phyloP scores from a whole-genome alignment of 2,113 vertebrate genomes.

The Pelecanus crispus region DNA sequence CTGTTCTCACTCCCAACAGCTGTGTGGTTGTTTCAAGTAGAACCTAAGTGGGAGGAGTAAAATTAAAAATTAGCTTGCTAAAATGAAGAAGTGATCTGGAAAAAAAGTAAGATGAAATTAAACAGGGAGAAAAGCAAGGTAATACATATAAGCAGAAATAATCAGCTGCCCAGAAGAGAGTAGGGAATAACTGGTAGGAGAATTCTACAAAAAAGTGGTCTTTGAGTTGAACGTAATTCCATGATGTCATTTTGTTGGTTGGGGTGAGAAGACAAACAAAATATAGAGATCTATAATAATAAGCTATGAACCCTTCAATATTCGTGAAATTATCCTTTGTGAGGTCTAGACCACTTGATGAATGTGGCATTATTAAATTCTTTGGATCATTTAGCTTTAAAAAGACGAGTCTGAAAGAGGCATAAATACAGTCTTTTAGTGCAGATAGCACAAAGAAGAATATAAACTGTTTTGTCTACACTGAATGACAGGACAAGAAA shows the following conservation, averaged over 20 bases:
- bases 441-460: not conserved
- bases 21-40: not conserved
- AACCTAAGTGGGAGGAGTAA: not conserved
- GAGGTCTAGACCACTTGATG: conserved; percentile 23
- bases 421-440: not conserved
- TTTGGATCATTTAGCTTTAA: conserved; percentile 51
- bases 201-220: not conserved
- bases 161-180: not conserved
- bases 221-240: not conserved
- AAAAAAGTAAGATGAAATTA: not conserved
- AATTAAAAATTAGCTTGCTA: not conserved
- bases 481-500: conserved; percentile 18
- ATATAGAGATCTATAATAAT: not conserved
- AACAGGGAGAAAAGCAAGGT: not conserved
- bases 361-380: conserved; percentile 48
- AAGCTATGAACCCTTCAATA: not conserved
- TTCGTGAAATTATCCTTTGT: not conserved
- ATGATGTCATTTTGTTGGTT: not conserved
- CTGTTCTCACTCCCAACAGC: not conserved
- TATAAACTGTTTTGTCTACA: conserved; percentile 11
- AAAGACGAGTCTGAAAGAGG: not conserved
- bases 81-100: not conserved
- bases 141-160: not conserved
- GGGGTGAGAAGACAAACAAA: not conserved
- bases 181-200: not conserved